Evolutionary conservation across 2,113 vertebrate genomes (phyloP).

Genomic region (Colinus virginianus): DNA sequence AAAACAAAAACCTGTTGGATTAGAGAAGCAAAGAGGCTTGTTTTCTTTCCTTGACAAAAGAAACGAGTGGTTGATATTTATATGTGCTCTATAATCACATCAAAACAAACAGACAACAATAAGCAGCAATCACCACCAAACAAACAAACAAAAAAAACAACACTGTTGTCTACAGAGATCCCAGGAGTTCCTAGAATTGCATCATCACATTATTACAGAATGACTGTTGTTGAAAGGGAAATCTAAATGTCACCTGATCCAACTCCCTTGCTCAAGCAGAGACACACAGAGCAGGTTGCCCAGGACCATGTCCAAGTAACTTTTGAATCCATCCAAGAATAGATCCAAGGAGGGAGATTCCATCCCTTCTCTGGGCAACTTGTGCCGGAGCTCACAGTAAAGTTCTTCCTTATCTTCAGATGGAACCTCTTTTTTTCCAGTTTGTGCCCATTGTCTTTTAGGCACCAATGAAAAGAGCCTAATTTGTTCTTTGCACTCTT

Average conservation of each 20-base stretch:
- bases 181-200: background rate
- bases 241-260: background rate
- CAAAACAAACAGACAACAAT: background rate
- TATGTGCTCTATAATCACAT: background rate
- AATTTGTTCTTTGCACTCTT: too few relatives aligned
- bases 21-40: accelerated
- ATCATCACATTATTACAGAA: background rate
- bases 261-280: background rate
- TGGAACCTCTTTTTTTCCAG: background rate
- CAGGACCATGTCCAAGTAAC: background rate
- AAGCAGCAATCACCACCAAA: too few relatives aligned
- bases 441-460: background rate
- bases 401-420: background rate
- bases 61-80: background rate
- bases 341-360: background rate
- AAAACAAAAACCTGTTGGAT: background rate
- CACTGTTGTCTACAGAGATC: background rate
- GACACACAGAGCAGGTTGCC: background rate
- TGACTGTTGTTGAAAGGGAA: background rate
- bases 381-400: background rate
- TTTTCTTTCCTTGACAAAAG: background rate
- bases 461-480: too few relatives aligned
- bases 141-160: background rate
- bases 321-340: background rate
- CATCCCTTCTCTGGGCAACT: background rate